Evolutionary conservation across 1,140 invertebrate species (phyloP), one percentile per base, ranked within the genome.

Genomic region (Anastrepha obliqua): DNA sequence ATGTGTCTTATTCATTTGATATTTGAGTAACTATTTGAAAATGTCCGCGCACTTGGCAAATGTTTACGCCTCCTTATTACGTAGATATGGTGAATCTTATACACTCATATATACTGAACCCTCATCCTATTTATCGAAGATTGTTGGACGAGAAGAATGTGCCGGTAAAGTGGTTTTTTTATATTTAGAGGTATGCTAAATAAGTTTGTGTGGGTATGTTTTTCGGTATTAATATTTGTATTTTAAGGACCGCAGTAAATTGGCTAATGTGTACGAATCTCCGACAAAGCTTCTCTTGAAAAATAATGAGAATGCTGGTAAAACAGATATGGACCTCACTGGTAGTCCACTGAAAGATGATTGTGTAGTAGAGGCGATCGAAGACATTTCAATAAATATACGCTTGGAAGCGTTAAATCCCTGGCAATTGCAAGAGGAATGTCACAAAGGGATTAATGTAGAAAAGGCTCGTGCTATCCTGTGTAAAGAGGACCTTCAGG

Each of bases 321-420:
- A 59, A 8, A 42, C 62, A 1, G 89, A 91, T 67, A 47, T 93
- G 17, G 90, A 93, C 70, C 81, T 93, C 2, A 93, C 92, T 5
- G 92, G 92, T 5, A 93, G 92, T 70, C 92, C 92, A 0, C 59
- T 93, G 2, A 93, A 91, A 78, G 92, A 93, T 85, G 91, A 93
- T 59, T 92, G 91, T 51, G 42, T 89, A 29, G 89, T 91, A 13
- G 91, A 93, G 65, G 89, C 90, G 2, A 90, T 93, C 78, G 90
- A 47, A 0, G 90, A 93, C 87, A 78, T 91, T 7, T 92, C 91
- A 0, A 29, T 92, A 39, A 90, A 91, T 55, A 42, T 91, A 20
- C 89, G 90, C 2, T 59, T 90, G 17, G 88, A 87, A 5, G 67
- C 87, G 39, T 44, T 60, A 7, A 92, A 90, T 89, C 89, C 92